These are phyloP conservation scores for Drosophila basisetae DNA, from an alignment of 2,888 invertebrate genomes.

Conservation along the genomic window DNA sequence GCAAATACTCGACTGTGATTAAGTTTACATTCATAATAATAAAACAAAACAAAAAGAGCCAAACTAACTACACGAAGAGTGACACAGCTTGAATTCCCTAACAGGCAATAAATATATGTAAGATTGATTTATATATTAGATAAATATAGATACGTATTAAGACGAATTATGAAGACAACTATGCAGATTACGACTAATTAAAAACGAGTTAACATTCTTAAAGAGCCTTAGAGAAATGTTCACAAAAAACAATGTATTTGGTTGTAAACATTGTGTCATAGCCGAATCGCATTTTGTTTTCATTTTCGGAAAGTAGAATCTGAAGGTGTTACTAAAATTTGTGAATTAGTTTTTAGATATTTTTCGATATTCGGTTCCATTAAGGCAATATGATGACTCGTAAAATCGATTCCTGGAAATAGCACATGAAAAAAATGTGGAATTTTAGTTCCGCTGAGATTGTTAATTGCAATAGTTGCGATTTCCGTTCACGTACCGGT, in stretches of 20 bases:
- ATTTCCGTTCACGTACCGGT: background rate
- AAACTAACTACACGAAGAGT: background rate
- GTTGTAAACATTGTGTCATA: background rate
- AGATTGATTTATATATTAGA: background rate
- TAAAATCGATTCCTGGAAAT: background rate
- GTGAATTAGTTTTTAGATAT: background rate
- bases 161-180: background rate
- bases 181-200: background rate
- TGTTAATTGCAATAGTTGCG: background rate
- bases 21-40: slow-evolving; percentile 19
- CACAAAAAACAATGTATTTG: background rate
- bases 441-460: background rate
- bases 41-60: background rate
- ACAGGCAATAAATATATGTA: background rate
- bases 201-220: background rate
- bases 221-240: background rate
- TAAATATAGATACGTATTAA: background rate
- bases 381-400: background rate
- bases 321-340: background rate
- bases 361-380: background rate
- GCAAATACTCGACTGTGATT: slow-evolving; percentile 22
- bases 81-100: background rate
- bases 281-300: background rate
- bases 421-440: background rate
- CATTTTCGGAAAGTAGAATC: background rate